Evolutionary conservation across 2,113 vertebrate genomes (phyloP).

Genomic region (Hippolais icterina): DNA sequence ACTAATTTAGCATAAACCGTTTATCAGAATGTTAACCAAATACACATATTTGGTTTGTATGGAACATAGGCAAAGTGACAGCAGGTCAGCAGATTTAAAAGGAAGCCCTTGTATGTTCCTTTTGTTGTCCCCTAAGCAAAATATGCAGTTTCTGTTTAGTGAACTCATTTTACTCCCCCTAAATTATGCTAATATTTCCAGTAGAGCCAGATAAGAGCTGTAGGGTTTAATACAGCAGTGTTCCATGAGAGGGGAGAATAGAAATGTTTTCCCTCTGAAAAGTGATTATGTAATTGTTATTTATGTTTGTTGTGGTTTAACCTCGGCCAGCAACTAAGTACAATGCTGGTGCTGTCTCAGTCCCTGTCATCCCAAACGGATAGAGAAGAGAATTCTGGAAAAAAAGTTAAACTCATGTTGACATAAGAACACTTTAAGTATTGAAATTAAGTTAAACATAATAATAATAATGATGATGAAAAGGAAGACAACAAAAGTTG

Average conservation of each 20-base stretch:
- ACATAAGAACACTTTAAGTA: background rate
- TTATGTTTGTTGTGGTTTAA: background rate
- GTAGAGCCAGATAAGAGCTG: background rate
- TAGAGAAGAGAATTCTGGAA: background rate
- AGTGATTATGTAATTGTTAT: background rate
- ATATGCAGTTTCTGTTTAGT: background rate
- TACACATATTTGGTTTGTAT: background rate
- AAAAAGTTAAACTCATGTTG: background rate
- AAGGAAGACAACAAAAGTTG: background rate
- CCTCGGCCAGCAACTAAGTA: background rate
- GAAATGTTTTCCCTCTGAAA: background rate
- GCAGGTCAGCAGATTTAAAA: background rate
- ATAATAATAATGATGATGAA: background rate
- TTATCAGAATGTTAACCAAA: background rate
- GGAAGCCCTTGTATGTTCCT: background rate
- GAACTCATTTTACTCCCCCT: background rate
- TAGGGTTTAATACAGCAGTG: background rate
- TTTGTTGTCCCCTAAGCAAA: background rate
- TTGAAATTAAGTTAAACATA: background rate
- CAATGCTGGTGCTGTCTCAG: background rate
- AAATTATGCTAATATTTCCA: background rate
- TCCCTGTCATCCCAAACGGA: fast-evolving
- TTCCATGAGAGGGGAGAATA: background rate
- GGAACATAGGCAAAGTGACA: background rate
- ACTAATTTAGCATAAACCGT: background rate